These are phyloP conservation scores for Tetramorium simillimum DNA, from an alignment of 1,140 invertebrate species.

Conservation along the genomic window DNA sequence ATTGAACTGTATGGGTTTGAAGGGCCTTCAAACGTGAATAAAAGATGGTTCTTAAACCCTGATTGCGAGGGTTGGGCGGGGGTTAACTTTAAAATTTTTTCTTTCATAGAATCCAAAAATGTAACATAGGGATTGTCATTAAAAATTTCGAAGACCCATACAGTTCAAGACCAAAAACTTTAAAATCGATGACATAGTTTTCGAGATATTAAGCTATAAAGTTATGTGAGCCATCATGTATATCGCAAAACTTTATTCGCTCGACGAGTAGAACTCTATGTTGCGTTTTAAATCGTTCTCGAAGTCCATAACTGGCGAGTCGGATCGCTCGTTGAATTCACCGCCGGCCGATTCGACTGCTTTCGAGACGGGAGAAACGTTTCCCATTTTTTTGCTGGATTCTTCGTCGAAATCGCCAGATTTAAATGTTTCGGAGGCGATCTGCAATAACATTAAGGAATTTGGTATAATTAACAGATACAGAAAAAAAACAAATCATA, in stretches of 20 bases:
- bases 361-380: slow-evolving; percentile 56
- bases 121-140: too few species aligned
- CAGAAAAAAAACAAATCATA: neutral
- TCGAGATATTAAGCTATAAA: too few species aligned
- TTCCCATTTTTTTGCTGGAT: slow-evolving; percentile 63
- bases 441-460: slow-evolving; percentile 45
- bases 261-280: slow-evolving; percentile 40
- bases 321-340: slow-evolving; percentile 60
- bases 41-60: too few species aligned
- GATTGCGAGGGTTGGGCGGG: too few species aligned
- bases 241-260: slow-evolving; percentile 60
- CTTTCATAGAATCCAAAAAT: too few species aligned
- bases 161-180: too few species aligned
- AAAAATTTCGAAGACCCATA: too few species aligned
- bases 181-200: too few species aligned
- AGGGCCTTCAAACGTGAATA: too few species aligned
- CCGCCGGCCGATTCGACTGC: slow-evolving; percentile 65
- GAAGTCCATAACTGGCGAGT: slow-evolving; percentile 66
- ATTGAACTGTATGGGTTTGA: too few species aligned
- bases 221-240: neutral
- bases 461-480: neutral
- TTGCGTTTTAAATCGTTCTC: slow-evolving; percentile 69
- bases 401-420: slow-evolving; percentile 68
- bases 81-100: too few species aligned
- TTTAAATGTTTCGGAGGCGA: slow-evolving; percentile 63